Evolutionary conservation across 2,888 invertebrate species (phyloP), one percentile per base, ranked within the genome.

Genomic region (Brachycybe producta): DNA sequence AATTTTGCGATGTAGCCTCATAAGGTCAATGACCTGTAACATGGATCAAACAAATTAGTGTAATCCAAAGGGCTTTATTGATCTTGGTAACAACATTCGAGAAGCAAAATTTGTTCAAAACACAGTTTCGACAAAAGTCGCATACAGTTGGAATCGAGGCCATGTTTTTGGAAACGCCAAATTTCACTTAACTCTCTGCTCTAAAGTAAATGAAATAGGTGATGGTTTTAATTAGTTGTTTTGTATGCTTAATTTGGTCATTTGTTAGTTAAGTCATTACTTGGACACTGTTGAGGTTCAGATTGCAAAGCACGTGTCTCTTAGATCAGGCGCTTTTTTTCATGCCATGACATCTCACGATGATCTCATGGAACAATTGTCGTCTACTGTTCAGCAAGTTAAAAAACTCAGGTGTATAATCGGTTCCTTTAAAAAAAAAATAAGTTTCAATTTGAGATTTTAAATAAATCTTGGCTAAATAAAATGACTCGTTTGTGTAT

Each of bases 281-380:
- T 73, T 97, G 62, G 95, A 97, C 72, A 79, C 87, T 52, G 86
- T 95, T 41, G 95, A 97, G 70, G 84, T 90, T 62, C 82, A 86
- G 68, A 88, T 92, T 64, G 87, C 88, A 4, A 80, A 82, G 60
- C 92, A 94, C 73, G 75, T 94, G 48, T 88, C 94, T 26, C 82
- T 84, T 61, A 91, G 94, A 65, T 94, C 94, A 8, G 88, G 88
- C 59, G 92, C 92, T 17, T 98, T 97, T 71, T 98, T 97, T 65
- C 85, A 91, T 68, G 95, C 95, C 1, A 95, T 98, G 85, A 82
- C 94, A 49, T 95, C 95, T 5, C 97, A 98, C 69, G 94, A 97
- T 65, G 84, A 87, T 26, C 82, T 98, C 44, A 88, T 95, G 80
- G 90, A 91, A 58, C 86, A 95, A 64, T 82, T 98, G 75, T 81